Base-by-base conservation (phyloP, 2,888 invertebrate species). In the Amorpha juglandis region DNA sequence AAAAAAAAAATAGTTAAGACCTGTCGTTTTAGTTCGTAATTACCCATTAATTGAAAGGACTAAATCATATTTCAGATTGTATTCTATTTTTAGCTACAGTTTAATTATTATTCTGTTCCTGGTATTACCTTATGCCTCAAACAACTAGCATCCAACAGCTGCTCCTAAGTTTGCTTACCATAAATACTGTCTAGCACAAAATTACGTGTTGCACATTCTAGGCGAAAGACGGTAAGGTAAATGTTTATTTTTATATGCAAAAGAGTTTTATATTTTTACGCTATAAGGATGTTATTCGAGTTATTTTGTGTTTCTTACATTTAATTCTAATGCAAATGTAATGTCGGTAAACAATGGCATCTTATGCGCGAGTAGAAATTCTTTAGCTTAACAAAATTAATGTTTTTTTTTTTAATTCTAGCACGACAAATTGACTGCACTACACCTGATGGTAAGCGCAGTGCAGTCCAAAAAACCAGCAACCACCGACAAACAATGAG, bases 341-440 rank as follows among this genome's bases (percentile, higher is more conserved):
- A 12, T 58, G 11, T 38, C 11, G 38, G 6, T 38, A 58, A 19
- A 12, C 42, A 58, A 38, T n/a, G 33, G 33, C 16, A 35, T 19
- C 1, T 19, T 42, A 12, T 16, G 16, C 50, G 8, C 19, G 11
- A 16, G 48, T 19, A 19, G 8, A 19, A 71, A 75, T 72, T 77
- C 78, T 79, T 83, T 84, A 78, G 80, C 80, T 78, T 78, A 80
- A 77, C 82, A 83, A 84, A 83, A 83, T 84, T 81, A 80, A 81
- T 78, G 74, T 67, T 27, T 27, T n/a, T n/a, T n/a, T n/a, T n/a
- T n/a, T n/a, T n/a, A n/a, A n/a, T n/a, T n/a, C n/a, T n/a, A n/a
- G n/a, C n/a, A n/a, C n/a, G n/a, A n/a, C n/a, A n/a, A n/a, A n/a
- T n/a, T n/a, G n/a, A n/a, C n/a, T n/a, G n/a, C n/a, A n/a, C n/a